These are phyloP conservation scores for Caenorhabditis parvicauda DNA, from an alignment of 2,888 invertebrate species.

Conservation along the genomic window DNA sequence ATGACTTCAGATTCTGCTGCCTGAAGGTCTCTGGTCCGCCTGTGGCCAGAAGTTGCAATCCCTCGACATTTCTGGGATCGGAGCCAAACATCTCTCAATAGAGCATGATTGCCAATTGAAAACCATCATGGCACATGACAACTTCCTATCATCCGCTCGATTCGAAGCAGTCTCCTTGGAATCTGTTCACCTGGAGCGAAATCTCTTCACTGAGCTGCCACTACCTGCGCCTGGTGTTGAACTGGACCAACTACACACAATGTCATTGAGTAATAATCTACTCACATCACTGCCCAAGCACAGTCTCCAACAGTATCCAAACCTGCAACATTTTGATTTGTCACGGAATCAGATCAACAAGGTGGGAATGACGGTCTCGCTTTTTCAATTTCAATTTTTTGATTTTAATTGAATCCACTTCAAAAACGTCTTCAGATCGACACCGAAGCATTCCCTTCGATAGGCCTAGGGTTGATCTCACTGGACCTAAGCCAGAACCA, in stretches of 20 bases:
- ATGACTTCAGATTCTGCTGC: constrained; percentile 23
- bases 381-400: background rate
- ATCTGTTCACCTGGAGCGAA: constrained; percentile 32
- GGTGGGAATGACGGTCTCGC: background rate
- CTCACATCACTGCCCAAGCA: constrained; percentile 40
- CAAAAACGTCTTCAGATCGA: constrained; percentile 23
- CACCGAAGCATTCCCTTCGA: constrained; percentile 34
- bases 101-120: constrained; percentile 1
- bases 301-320: constrained; percentile 39
- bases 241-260: constrained; percentile 41
- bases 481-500: constrained; percentile 39
- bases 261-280: constrained; percentile 46
- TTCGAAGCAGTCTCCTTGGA: constrained; percentile 29
- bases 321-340: constrained; percentile 49
- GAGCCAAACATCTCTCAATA: constrained; percentile 9
- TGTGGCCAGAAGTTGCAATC: constrained; percentile 45
- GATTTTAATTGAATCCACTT: background rate
- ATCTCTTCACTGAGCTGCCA: constrained; percentile 42
- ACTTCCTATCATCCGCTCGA: constrained; percentile 26
- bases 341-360: constrained; percentile 43
- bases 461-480: constrained; percentile 39
- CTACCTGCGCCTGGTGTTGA: constrained; percentile 29
- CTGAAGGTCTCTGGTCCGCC: constrained; percentile 36
- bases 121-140: constrained; percentile 37
- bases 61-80: constrained; percentile 47